Evolutionary conservation across 2,797 vertebrate genomes (phyloP).

Genomic region (Hypotaenidia okinawae): DNA sequence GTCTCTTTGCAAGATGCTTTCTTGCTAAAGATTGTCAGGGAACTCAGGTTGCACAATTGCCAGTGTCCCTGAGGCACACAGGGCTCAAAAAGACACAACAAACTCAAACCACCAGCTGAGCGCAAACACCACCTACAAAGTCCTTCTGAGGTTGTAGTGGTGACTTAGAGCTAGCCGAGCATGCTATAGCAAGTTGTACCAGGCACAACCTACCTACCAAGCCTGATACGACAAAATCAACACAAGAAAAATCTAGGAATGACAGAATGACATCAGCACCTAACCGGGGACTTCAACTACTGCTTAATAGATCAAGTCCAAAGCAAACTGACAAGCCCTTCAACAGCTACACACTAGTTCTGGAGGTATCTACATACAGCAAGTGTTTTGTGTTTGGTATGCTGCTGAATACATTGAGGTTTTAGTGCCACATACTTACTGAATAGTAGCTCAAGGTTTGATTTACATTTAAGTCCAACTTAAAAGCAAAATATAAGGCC

Average conservation of each 20-base stretch:
- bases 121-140: not conserved
- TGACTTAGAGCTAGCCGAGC: not conserved
- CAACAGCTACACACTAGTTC: not conserved
- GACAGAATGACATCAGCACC: not conserved
- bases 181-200: not conserved
- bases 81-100: not conserved
- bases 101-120: not conserved
- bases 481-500: not conserved
- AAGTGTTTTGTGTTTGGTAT: not conserved
- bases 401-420: not conserved
- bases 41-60: not conserved
- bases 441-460: not conserved
- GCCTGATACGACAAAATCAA: not conserved
- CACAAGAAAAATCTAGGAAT: not conserved
- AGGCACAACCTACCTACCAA: not conserved
- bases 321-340: not conserved
- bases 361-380: not conserved
- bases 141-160: not conserved
- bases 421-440: not conserved
- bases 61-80: not conserved
- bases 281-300: not conserved
- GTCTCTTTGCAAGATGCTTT: not conserved
- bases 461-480: not conserved
- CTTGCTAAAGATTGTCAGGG: not conserved
- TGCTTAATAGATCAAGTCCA: not conserved